phyloP scores from a whole-genome alignment of 2,888 invertebrate species.

The Brenthis hecate region DNA sequence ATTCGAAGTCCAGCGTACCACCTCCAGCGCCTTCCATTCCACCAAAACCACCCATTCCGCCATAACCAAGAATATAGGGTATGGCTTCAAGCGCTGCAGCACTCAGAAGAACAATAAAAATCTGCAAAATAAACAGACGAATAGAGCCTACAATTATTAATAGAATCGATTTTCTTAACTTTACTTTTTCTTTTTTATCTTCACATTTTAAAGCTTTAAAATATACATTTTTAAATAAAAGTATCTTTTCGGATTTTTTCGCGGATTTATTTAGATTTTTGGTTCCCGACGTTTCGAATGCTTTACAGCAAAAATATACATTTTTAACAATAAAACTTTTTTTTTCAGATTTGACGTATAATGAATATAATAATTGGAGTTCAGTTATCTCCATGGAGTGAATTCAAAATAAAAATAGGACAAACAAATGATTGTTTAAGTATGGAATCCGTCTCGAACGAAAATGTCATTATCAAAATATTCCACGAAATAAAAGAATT shows the following conservation, averaged over 20 bases:
- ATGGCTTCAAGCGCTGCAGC: constrained; percentile 18
- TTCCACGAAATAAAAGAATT: too few relatives aligned
- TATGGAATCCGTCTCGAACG: too few relatives aligned
- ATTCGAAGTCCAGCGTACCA: too few relatives aligned
- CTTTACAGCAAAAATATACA: background rate
- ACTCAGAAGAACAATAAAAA: constrained; percentile 11
- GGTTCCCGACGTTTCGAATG: too few relatives aligned
- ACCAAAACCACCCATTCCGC: constrained; percentile 8
- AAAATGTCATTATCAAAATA: background rate
- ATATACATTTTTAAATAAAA: background rate
- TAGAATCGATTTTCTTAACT: background rate
- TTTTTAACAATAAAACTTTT: too few relatives aligned
- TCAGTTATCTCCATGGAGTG: too few relatives aligned
- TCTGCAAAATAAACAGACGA: constrained; percentile 13
- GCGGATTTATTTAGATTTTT: too few relatives aligned
- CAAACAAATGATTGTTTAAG: too few relatives aligned
- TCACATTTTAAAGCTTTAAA: background rate
- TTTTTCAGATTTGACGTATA: too few relatives aligned
- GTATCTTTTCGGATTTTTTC: too few relatives aligned
- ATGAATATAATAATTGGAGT: too few relatives aligned
- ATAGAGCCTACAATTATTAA: too few relatives aligned
- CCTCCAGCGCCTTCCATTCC: background rate
- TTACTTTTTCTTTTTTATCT: background rate
- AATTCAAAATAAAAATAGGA: background rate
- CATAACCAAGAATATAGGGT: background rate